Conservation (phyloP, 2,113 vertebrate genomes). For the Monarcha castaneiventris region DNA sequence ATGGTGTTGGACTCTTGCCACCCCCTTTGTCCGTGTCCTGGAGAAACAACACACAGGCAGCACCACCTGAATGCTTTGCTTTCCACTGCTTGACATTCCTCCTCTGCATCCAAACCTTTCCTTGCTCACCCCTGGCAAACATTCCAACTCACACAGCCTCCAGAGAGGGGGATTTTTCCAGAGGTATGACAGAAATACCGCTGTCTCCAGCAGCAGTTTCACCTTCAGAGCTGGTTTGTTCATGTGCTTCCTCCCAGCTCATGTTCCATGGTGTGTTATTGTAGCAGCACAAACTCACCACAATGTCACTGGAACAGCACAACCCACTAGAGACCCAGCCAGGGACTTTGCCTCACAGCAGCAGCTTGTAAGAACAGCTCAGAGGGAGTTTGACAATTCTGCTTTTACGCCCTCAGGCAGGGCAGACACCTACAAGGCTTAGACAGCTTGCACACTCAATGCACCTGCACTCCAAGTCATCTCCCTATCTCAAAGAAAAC, state of each 20-base stretch:
- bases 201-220: not conserved
- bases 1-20: too few relatives aligned
- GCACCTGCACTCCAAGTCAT: not conserved
- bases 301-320: accelerated
- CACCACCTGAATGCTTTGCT: not conserved
- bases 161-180: not conserved
- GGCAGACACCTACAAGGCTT: not conserved
- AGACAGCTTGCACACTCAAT: not conserved
- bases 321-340: not conserved
- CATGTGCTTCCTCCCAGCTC: not conserved
- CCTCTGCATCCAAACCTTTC: not conserved
- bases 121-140: not conserved
- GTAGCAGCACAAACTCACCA: not conserved
- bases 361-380: not conserved
- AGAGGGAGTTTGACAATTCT: not conserved
- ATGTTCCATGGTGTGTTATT: not conserved
- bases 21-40: not conserved
- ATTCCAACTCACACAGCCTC: not conserved
- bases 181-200: not conserved
- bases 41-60: not conserved
- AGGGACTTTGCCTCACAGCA: not conserved
- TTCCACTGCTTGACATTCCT: not conserved
- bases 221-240: not conserved
- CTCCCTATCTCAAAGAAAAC: not conserved
- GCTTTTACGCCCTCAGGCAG: not conserved